These are phyloP conservation scores for Dysmachus trigonus DNA, from an alignment of 2,888 invertebrate species.

Conservation along the genomic window DNA sequence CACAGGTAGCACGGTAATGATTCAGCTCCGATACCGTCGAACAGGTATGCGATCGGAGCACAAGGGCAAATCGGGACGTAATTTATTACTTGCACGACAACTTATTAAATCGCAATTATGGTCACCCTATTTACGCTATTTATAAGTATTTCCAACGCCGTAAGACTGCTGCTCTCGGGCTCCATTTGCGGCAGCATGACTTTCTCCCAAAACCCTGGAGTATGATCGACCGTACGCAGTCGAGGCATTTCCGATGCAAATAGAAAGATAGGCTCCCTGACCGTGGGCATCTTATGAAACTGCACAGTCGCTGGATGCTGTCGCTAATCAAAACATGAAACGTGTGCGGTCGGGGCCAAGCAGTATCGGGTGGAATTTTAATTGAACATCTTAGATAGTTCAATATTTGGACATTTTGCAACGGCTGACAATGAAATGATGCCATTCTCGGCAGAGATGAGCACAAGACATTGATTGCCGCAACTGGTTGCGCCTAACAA, in stretches of 20 bases:
- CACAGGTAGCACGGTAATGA: background rate
- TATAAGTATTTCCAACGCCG: background rate
- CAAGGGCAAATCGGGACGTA: conserved; percentile 12
- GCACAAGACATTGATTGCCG: background rate
- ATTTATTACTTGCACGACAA: conserved; percentile 34
- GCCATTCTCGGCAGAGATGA: background rate
- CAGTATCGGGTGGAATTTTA: background rate
- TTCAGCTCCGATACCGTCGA: background rate
- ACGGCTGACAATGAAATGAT: background rate
- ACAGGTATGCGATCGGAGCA: background rate
- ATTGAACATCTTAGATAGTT: background rate
- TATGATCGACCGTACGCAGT: background rate
- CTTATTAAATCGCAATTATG: conserved; percentile 35
- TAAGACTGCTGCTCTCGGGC: background rate
- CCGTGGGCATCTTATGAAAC: background rate
- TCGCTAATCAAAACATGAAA: background rate
- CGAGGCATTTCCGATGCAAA: conserved; percentile 5
- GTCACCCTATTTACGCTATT: conserved; percentile 5
- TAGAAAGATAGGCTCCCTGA: background rate
- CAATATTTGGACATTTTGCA: conserved; percentile 23
- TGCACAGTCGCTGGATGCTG: background rate
- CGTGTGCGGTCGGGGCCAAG: background rate
- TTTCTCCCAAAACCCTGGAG: conserved; percentile 15
- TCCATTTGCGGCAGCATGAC: background rate
- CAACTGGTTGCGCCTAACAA: background rate